Evolutionary conservation across 1,140 invertebrate genomes (phyloP), one percentile per base, ranked within the genome.

Genomic region (Trichogramma pretiosum): DNA sequence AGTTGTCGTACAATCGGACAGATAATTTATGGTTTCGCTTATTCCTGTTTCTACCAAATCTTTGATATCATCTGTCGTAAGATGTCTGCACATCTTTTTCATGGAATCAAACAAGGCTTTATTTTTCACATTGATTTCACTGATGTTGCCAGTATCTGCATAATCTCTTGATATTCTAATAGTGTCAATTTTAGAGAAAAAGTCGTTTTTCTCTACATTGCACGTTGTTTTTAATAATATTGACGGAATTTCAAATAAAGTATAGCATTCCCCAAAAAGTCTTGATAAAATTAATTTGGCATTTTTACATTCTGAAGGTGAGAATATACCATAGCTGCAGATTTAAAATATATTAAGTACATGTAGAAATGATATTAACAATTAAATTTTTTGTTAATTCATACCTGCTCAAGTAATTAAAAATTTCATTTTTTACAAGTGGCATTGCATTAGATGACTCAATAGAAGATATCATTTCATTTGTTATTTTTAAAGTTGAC

Each of bases 381-480:
- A 36, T 26, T 35, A 26, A 16, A 8, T 0, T 5, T 22, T 22
- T 13, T 7, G 16, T 33, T 33, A 33, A 36, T 18, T 13, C 37
- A n/a, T 49, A 67, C 62, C 57, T 56, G 38, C 54, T 59, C 22
- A 69, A 52, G 50, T 61, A 46, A 56, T 67, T 64, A 13, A 76
- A 72, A 48, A 76, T 62, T 50, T 73, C 68, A 62, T 77, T 62
- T 60, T 75, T 77, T 9, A 72, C 67, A 32, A 74, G 72, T 45
- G 55, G 53, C 58, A 72, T 74, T 52, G 70, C 76, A 52, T 68
- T 62, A 34, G 68, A 73, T 11, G 59, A 62, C 18, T 71, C 61
- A 44, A 78, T 65, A 34, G 39, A 59, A 26, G 73, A 62, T 46
- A 82, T 68, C 79, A 83, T 81, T 41, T 78, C 67, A 22, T 74